Evolutionary conservation across 37 sponge, comb jelly and placozoan species (phyloP), one percentile per base, ranked within the genome.

Genomic region (Aplysina aerophoba): DNA sequence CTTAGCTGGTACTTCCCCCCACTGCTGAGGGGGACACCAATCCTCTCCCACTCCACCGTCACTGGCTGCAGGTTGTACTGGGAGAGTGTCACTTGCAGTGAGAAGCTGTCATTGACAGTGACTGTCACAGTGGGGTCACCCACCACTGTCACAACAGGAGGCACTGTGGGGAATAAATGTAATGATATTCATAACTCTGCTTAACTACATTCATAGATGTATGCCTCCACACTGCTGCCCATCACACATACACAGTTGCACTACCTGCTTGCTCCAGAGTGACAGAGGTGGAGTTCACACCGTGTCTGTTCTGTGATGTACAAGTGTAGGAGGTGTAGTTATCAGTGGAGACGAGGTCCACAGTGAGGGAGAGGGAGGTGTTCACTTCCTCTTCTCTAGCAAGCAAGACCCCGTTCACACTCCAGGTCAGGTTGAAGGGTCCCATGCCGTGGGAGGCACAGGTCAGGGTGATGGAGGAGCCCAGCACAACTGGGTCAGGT

Each of bases 21-120:
- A 41, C 14, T 31, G 14, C 12, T 73, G 40, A 73, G 35, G 17
- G 4, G 20, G 37, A 8, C 39, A 31, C 39, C 74, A n/a, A n/a
- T n/a, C 30, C 74, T 73, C 40, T 37, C 53, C 87, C 87, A 87
- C 41, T 37, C 34, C 15, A 87, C 34, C 15, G 27, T 19, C 35
- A n/a, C 36, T 6, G 81, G 38, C 44, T 69, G 81, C 36, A 87
- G 56, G 80, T 87, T 87, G 73, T 79, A 81, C 11, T 36, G 81
- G 24, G 81, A 33, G 80, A 87, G 44, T 37, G 0, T 35, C 30
- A 53, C 81, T 28, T 31, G 34, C 58, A 87, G 57, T 73, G 30
- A 22, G 37, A 73, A 73, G 39, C 14, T 38, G 40, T 19, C 74
- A 15, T 31, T 73, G 40, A 73, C 74, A 38, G 40, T 73, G 14